Percentiles rank a stretch among this genome's conserved stretches.
Conservation (phyloP, 2,797 vertebrate species). For the Gymnoscopelus braueri region DNA sequence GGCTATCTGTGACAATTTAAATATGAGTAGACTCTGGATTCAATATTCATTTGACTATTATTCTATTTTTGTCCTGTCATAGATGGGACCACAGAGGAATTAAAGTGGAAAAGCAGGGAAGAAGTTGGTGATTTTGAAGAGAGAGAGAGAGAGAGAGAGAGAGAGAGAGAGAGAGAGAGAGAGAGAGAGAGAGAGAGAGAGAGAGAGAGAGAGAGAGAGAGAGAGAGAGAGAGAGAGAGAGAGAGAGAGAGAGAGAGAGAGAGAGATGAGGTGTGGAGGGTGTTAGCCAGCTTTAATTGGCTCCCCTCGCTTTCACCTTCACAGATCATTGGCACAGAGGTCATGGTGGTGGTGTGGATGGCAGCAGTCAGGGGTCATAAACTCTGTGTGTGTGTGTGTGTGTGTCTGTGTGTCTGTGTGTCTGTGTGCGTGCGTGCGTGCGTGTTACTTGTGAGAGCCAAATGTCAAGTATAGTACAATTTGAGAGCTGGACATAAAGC, state of each 20-base stretch:
- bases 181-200: background rate
- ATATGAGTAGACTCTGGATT: background rate
- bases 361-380: conserved; percentile 53
- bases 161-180: no score
- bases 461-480: no score
- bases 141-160: conserved; percentile 3
- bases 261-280: no score
- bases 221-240: no score
- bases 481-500: no score
- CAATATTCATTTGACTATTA: conserved; percentile 6
- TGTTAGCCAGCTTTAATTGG: conserved; percentile 60
- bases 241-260: no score
- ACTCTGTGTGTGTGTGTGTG: background rate
- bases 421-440: conserved; percentile 31
- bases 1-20: no score
- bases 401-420: background rate
- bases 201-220: background rate
- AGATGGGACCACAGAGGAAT: background rate
- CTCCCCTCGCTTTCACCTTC: conserved; percentile 72
- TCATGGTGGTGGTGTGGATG: conserved; percentile 24
- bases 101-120: background rate
- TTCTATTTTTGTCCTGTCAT: background rate
- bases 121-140: background rate
- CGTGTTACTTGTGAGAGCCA: conserved; percentile 1
- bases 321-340: conserved; percentile 49